A percentile compares a stretch with the other conserved stretches of the same genome.
phyloP scores from a whole-genome alignment of 2,113 vertebrate species.

The Xenopus laevis region DNA sequence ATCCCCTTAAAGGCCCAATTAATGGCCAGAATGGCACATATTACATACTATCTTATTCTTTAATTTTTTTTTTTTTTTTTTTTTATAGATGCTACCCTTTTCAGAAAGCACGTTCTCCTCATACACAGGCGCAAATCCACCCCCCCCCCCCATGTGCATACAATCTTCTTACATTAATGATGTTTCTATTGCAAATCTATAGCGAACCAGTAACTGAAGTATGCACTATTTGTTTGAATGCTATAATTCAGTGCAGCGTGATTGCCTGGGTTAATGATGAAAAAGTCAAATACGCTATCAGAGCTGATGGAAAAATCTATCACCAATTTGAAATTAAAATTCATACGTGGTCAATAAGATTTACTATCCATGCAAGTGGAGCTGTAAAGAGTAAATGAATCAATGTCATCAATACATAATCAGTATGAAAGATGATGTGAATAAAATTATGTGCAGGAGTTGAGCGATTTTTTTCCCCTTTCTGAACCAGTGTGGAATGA shows the following conservation, averaged over 20 bases:
- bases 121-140: slow-evolving; percentile 61
- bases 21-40: no score
- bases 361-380: slow-evolving; percentile 87
- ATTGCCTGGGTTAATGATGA: slow-evolving; percentile 79
- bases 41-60: no score
- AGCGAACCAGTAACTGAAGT: slow-evolving; percentile 79
- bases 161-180: slow-evolving; percentile 75
- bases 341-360: slow-evolving; percentile 92
- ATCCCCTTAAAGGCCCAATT: no score
- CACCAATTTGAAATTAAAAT: slow-evolving; percentile 91
- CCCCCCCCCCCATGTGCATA: slow-evolving; percentile 32
- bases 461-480: slow-evolving; percentile 67
- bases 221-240: slow-evolving; percentile 79
- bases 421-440: slow-evolving; percentile 87
- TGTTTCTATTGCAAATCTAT: slow-evolving; percentile 82
- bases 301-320: slow-evolving; percentile 93
- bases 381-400: slow-evolving; percentile 88
- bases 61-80: no score
- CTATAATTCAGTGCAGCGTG: slow-evolving; percentile 82
- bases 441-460: slow-evolving; percentile 83
- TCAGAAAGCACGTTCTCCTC: no score
- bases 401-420: slow-evolving; percentile 92
- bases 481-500: slow-evolving; percentile 73
- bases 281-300: slow-evolving; percentile 86
- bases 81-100: no score